phyloP scores from a whole-genome alignment of 2,888 invertebrate species.

The Drosophila prostipennis region DNA sequence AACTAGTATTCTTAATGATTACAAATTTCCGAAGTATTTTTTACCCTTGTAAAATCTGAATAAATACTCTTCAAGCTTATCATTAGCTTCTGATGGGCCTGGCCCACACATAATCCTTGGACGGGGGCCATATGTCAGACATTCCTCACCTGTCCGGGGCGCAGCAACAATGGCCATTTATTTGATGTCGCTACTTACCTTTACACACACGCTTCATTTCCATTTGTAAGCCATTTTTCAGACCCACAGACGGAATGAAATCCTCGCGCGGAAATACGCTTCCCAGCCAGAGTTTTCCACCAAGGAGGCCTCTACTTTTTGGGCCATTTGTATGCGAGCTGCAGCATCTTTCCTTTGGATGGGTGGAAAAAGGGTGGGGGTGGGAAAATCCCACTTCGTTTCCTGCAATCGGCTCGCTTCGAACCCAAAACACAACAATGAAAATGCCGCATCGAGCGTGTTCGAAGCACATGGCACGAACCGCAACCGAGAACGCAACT shows the following conservation, averaged over 20 bases:
- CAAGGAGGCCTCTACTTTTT: constrained; percentile 23
- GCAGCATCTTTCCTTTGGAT: constrained; percentile 27
- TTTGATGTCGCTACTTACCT: constrained; percentile 45
- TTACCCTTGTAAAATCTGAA: constrained; percentile 6
- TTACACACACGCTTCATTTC: constrained; percentile 55
- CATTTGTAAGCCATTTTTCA: constrained; percentile 61
- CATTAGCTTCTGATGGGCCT: constrained; percentile 13
- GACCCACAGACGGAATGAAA: constrained; percentile 20
- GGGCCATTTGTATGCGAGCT: constrained; percentile 50
- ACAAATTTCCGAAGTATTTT: neutral
- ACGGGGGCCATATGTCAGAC: constrained; percentile 30
- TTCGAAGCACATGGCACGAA: constrained; percentile 62
- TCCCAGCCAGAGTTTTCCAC: constrained; percentile 21
- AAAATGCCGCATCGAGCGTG: constrained; percentile 57
- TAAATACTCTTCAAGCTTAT: constrained; percentile 7
- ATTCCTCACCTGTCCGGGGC: constrained; percentile 40
- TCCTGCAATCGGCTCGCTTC: constrained; percentile 37
- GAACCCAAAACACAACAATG: constrained; percentile 73
- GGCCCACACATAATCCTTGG: constrained; percentile 17
- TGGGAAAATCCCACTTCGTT: constrained; percentile 18
- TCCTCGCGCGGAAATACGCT: constrained; percentile 28
- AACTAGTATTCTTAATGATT: neutral
- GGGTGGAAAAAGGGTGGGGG: constrained; percentile 5
- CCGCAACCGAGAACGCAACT: constrained; percentile 32
- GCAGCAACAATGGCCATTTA: constrained; percentile 42